Evolutionary conservation across 2,797 vertebrate genomes (phyloP), one percentile per base, ranked within the genome.

Genomic region (Apodemus agrarius): DNA sequence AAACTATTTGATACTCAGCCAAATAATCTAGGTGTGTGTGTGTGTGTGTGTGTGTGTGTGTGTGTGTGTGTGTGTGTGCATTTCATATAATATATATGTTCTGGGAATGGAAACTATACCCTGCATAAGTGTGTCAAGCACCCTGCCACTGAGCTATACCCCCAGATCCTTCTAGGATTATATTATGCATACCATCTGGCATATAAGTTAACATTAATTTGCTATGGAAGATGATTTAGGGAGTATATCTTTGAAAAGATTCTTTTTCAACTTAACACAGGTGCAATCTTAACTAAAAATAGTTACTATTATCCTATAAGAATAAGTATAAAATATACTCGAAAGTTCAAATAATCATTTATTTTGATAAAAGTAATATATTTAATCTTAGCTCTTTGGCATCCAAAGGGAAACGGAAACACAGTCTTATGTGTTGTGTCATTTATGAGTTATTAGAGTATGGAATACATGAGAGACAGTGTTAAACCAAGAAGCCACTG

Each of bases 201-300:
- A 89, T 26, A 24, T 13, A 80, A 61, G 10, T 79, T 69, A 89
- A 63, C 43, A 69, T 19, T 86, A 26, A 52, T 19, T 40, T 86
- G 7, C 14, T 21, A 57, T 7, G 40, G 52, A 57, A 86, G 40
- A 43, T 86, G 49, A n/a, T 34, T 80, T 76, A 69, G 72, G 29
- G 91, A 84, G 24, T 46, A 9, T 9, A 88, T 65, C n/a, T 57
- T n/a, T 54, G 26, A 14, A 72, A 26, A 46, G n/a, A 24, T 26
- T 3, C 14, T 24, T 46, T 87, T 89, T 76, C 2, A 90, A 80
- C 37, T 34, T 78, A 74, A 74, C 37, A 89, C 22, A 54, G 40
- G 21, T 43, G 24, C 54, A n/a, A 79, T 92, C 93, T 72, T 78
- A 95, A 86, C 84, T 69, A 88, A 74, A 91, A 31, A 65, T 74